These are phyloP conservation scores for Bergia sp. DNA, from an alignment of 92 coral and sea anemone genomes.

Conservation along the genomic window DNA sequence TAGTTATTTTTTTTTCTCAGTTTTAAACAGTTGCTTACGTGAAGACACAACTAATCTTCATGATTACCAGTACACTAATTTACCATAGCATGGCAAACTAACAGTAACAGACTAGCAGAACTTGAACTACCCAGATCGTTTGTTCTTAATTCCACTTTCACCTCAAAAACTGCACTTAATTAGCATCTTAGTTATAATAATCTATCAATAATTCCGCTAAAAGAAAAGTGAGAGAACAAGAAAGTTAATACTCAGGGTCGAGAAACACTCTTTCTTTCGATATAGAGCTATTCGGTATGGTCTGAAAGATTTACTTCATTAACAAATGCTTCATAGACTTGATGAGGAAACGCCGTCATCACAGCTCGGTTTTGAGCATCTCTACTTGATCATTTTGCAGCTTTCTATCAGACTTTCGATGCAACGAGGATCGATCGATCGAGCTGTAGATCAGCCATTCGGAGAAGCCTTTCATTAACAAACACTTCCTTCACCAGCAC, in stretches of 20 bases:
- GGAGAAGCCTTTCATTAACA: not conserved
- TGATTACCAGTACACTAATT: not conserved
- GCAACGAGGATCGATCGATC: not conserved
- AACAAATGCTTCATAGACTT: not conserved
- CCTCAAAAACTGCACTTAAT: no score
- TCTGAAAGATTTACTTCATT: not conserved
- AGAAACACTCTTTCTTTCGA: no score
- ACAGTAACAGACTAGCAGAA: not conserved
- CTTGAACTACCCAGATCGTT: not conserved
- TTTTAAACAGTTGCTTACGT: conserved; percentile 8
- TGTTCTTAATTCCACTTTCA: not conserved
- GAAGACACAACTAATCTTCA: not conserved
- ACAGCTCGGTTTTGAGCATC: not conserved
- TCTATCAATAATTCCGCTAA: not conserved
- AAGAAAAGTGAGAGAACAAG: not conserved
- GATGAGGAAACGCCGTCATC: not conserved
- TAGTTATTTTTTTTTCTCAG: conserved; percentile 6
- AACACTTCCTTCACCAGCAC: conserved; percentile 22
- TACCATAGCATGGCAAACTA: not conserved
- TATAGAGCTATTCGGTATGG: not conserved
- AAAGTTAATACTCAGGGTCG: not conserved
- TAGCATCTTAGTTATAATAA: not conserved
- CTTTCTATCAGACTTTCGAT: not conserved
- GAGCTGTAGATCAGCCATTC: not conserved
- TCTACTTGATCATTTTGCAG: not conserved